Percentiles rank a stretch among this genome's conserved stretches.
Conservation (phyloP, 2,797 vertebrate species). For the Diplodus sargus region DNA sequence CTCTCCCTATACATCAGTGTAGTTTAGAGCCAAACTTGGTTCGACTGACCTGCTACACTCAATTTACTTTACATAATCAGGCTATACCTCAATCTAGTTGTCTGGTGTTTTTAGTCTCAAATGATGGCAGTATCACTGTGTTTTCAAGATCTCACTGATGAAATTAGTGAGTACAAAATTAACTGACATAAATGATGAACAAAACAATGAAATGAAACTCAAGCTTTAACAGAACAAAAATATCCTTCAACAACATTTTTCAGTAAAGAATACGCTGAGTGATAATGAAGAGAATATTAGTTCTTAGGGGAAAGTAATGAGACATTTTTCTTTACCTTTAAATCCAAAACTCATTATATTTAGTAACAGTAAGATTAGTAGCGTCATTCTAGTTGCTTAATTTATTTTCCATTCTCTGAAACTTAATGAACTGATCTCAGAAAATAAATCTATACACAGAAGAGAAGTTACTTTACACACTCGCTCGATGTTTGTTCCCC, state of each 20-base stretch:
- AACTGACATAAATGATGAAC: too few species aligned
- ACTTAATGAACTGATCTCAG: background rate
- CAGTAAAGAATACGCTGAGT: too few species aligned
- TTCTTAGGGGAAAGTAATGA: background rate
- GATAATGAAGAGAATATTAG: too few species aligned
- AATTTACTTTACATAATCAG: too few species aligned
- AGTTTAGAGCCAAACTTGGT: background rate
- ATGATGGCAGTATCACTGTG: background rate
- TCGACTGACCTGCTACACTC: too few species aligned
- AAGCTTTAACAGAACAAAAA: background rate
- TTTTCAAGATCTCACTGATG: background rate
- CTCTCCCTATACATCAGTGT: background rate
- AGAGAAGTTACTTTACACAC: background rate
- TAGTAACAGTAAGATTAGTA: background rate
- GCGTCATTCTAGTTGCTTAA: background rate
- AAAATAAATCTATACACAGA: background rate
- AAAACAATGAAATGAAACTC: background rate
- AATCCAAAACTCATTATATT: background rate
- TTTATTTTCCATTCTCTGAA: background rate
- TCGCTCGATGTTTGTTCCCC: slow-evolving; percentile 11
- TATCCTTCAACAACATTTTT: background rate
- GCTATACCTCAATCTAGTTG: too few species aligned
- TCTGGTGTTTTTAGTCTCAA: too few species aligned
- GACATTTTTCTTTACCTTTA: background rate
- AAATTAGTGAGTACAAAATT: background rate